Percentiles rank a stretch among this genome's conserved stretches.
phyloP scores from a whole-genome alignment of 2,888 invertebrate genomes.

The Ophion slaviceki region DNA sequence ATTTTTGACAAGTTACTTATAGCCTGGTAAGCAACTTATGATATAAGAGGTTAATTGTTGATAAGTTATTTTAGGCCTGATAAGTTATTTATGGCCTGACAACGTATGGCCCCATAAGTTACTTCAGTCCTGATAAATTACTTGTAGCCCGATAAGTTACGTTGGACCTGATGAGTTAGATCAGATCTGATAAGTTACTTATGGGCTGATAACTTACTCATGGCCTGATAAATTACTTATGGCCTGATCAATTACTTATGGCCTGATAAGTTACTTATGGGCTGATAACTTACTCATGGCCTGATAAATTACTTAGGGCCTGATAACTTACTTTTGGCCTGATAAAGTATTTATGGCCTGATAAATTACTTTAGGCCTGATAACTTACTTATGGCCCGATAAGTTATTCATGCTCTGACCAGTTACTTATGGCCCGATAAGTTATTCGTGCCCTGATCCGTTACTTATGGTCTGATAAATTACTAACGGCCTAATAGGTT shows the following conservation, averaged over 20 bases:
- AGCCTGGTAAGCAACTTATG: background rate
- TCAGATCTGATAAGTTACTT: background rate
- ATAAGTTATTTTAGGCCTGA: background rate
- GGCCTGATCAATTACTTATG: background rate
- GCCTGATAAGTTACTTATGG: background rate
- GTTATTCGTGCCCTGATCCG: background rate
- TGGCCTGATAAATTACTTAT: background rate
- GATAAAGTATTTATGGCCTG: conserved; percentile 8
- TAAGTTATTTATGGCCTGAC: too few species aligned
- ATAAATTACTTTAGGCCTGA: too few species aligned
- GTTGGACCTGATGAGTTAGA: too few species aligned
- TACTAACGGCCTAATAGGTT: background rate
- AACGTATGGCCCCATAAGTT: too few species aligned
- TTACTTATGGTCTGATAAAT: background rate
- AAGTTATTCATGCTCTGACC: conserved; percentile 3
- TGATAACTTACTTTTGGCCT: background rate
- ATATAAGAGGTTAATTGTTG: background rate
- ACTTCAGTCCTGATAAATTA: too few species aligned
- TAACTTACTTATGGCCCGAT: background rate
- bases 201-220: background rate
- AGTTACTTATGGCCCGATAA: conserved; percentile 8
- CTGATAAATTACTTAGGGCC: background rate
- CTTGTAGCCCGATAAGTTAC: too few species aligned
- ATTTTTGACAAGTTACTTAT: background rate
- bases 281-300: conserved; percentile 13